Evolutionary conservation across 2,888 invertebrate genomes (phyloP), one percentile per base, ranked within the genome.

Genomic region (Acanthoscelides obtectus): DNA sequence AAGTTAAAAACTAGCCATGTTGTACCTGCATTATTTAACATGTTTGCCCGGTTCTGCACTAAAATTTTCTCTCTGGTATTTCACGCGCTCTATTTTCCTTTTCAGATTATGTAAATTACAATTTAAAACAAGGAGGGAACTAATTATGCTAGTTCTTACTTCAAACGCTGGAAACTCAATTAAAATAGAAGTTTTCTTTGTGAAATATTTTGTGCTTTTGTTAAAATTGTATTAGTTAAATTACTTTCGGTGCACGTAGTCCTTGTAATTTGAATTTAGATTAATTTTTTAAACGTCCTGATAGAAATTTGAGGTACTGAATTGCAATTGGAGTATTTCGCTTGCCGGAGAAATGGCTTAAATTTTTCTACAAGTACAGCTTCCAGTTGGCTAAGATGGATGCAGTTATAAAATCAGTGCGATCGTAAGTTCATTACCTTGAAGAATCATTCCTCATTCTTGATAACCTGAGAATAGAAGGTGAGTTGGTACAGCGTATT

Each of bases 191-290:
- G 69, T 69, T 69, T 72, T 71, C 73, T 70, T 72, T 74, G 71
- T 64, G 65, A 69, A 71, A 22, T 68, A 68, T 69, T 72, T 71
- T 20, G 45, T 67, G 69, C 69, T 66, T 72, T 74, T 66, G 63
- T 69, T 69, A 71, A 71, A 72, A 71, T 72, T 72, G 70, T 70
- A 74, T 72, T 72, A 72, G 71, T 70, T 72, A 72, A 74, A 72
- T 74, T 72, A 72, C 70, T 72, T 68, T 45, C 12, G 45, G 22
- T 22, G 68, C 73, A 73, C 73, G 73, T 71, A 71, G 66, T 45
- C 66, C 65, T 27, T 45, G 66, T 66, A 66, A 66, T 66, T 22
- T 66, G 22, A 66, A 66, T 21, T 22, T 66, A 66, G 22, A 21
- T 66, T 66, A 66, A 66, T 66, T 66, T 66, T 66, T 66, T 21